phyloP scores from a whole-genome alignment of 2,797 vertebrate species.

The Leptatherina wallacei region DNA sequence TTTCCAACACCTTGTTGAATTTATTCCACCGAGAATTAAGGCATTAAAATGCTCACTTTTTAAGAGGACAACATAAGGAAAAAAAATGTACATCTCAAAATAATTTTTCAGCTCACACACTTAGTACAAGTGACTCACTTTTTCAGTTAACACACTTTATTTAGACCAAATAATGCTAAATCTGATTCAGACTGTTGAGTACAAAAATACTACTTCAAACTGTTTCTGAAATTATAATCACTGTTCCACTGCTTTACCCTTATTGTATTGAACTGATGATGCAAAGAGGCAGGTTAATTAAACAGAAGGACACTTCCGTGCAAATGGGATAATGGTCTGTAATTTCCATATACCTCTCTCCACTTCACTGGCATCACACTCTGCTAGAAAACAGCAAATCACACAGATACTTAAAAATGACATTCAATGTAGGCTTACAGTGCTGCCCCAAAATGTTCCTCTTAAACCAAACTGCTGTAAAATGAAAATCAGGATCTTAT shows the following conservation, averaged over 20 bases:
- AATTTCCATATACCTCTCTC: background rate
- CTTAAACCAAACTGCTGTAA: background rate
- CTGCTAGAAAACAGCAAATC: background rate
- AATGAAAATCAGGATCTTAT: background rate
- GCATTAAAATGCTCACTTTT: too few species aligned
- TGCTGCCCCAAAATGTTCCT: background rate
- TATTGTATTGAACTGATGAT: background rate
- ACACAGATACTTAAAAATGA: background rate
- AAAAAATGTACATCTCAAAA: background rate
- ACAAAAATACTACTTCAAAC: conserved; percentile 41
- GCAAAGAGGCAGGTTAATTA: background rate
- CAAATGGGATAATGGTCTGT: background rate
- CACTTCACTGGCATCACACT: background rate
- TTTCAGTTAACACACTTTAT: conserved; percentile 48
- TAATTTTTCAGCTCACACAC: background rate
- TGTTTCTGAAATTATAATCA: background rate
- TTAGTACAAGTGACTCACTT: background rate
- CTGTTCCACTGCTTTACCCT: background rate
- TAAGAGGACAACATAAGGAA: too few species aligned
- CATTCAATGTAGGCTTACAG: conserved; percentile 1
- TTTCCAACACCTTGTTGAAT: too few species aligned
- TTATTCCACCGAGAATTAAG: too few species aligned
- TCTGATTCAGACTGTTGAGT: conserved; percentile 15
- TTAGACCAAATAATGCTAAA: conserved; percentile 9
- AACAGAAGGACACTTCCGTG: conserved; percentile 23